Percentiles rank a stretch among this genome's conserved stretches.
These are phyloP conservation scores for Verasper variegatus DNA, from an alignment of 2,113 vertebrate species.

Conservation along the genomic window DNA sequence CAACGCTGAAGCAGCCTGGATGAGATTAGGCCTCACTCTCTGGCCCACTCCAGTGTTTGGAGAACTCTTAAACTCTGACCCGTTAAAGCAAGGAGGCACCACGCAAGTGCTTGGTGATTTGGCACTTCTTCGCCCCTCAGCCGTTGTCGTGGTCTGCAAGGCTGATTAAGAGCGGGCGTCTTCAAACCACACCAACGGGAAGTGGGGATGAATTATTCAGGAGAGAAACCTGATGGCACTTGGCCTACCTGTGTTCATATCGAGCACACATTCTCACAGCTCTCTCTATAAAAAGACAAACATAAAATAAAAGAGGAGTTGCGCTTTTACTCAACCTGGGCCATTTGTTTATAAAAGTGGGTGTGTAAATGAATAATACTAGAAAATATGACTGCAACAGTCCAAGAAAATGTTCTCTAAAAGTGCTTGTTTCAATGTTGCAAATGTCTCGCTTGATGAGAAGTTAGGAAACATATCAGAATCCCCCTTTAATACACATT, in stretches of 20 bases:
- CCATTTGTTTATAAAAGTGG: too few relatives aligned
- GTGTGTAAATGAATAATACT: too few relatives aligned
- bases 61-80: slow-evolving; percentile 70
- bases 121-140: slow-evolving; percentile 51
- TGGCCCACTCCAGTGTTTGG: slow-evolving; percentile 58
- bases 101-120: slow-evolving; percentile 58
- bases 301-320: background rate
- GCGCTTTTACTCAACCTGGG: too few relatives aligned
- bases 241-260: slow-evolving; percentile 44
- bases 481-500: background rate
- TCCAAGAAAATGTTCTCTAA: too few relatives aligned
- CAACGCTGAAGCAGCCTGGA: slow-evolving; percentile 60
- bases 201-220: slow-evolving; percentile 70
- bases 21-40: slow-evolving; percentile 60
- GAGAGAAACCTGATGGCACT: slow-evolving; percentile 38
- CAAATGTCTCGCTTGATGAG: too few relatives aligned
- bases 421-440: too few relatives aligned
- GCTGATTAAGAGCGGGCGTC: slow-evolving; percentile 52
- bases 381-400: too few relatives aligned
- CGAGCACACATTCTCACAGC: slow-evolving; percentile 10
- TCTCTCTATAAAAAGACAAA: background rate
- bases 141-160: slow-evolving; percentile 2
- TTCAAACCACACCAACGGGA: slow-evolving; percentile 63
- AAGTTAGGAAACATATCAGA: too few relatives aligned
- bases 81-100: slow-evolving; percentile 52